These are phyloP conservation scores for Halictus quadricinctus DNA, from an alignment of 2,888 invertebrate genomes.

Conservation along the genomic window DNA sequence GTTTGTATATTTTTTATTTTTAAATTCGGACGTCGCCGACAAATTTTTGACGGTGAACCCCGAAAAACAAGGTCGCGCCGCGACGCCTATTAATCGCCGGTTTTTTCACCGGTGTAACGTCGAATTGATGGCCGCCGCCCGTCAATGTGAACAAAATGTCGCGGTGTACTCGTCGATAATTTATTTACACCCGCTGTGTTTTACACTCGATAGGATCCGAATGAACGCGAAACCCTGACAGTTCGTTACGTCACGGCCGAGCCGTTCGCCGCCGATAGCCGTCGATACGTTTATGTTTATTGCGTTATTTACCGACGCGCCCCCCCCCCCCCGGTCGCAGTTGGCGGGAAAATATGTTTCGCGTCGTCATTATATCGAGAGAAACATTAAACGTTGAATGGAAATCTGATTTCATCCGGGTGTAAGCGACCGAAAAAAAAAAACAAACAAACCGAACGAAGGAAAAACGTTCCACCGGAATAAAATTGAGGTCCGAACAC, in stretches of 20 bases:
- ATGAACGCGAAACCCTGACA: conserved; percentile 17
- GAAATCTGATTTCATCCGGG: neutral
- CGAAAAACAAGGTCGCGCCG: neutral
- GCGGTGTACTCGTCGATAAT: conserved; percentile 5
- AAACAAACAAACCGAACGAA: neutral
- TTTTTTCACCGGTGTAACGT: neutral
- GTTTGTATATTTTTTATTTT: neutral
- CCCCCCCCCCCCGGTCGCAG: neutral
- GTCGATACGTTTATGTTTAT: conserved; percentile 9
- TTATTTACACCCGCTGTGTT: conserved; percentile 23
- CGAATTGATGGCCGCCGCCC: neutral
- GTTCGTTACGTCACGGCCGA: conserved; percentile 12
- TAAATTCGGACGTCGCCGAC: neutral
- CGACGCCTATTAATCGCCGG: neutral
- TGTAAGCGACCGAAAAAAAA: neutral
- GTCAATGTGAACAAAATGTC: conserved; percentile 1
- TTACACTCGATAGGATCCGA: conserved; percentile 2
- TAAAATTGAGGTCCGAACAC: neutral
- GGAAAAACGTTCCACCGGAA: neutral
- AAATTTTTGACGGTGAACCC: neutral
- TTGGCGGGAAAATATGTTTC: neutral
- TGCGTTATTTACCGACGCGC: neutral
- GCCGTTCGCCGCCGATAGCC: neutral
- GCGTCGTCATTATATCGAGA: neutral
- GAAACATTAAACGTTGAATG: neutral